Percentiles rank a stretch among this genome's conserved stretches.
phyloP scores from a whole-genome alignment of 2,888 invertebrate species.

The Osmoderma eremita region DNA sequence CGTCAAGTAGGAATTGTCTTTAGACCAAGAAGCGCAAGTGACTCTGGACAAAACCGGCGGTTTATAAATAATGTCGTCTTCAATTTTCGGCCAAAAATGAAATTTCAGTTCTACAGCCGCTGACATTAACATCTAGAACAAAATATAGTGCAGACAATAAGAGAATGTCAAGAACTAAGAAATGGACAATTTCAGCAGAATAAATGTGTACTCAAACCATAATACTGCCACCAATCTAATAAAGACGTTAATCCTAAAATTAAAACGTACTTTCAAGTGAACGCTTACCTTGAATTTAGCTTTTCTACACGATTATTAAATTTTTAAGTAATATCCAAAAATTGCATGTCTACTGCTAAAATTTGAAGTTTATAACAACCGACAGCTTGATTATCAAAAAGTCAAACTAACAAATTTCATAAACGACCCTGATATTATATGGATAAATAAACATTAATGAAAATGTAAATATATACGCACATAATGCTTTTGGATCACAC shows the following conservation, averaged over 20 bases:
- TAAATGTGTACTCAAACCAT: too few species aligned
- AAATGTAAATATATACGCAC: too few species aligned
- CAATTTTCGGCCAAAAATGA: slow-evolving; percentile 48
- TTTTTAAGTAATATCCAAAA: slow-evolving; percentile 1
- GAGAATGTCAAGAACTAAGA: too few species aligned
- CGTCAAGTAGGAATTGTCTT: slow-evolving; percentile 57
- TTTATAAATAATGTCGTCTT: slow-evolving; percentile 49
- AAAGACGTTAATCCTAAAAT: not conserved
- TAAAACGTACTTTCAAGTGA: not conserved
- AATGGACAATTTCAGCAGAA: too few species aligned
- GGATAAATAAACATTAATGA: too few species aligned
- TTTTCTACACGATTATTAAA: not conserved
- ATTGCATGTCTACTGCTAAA: too few species aligned
- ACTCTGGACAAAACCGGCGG: slow-evolving; percentile 49
- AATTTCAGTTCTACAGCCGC: slow-evolving; percentile 52
- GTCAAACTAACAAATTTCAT: not conserved
- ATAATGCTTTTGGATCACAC: too few species aligned
- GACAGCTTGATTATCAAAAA: slow-evolving; percentile 11
- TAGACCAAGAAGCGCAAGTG: slow-evolving; percentile 55
- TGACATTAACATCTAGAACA: slow-evolving; percentile 54
- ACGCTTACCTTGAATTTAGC: slow-evolving; percentile 22
- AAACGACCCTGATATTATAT: too few species aligned
- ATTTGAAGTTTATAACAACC: slow-evolving; percentile 7
- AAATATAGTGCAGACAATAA: not conserved
- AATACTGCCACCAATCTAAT: too few species aligned